Evolutionary conservation across 2,888 invertebrate species (phyloP), one percentile per base, ranked within the genome.

Genomic region (Rhyacophila evoluta): DNA sequence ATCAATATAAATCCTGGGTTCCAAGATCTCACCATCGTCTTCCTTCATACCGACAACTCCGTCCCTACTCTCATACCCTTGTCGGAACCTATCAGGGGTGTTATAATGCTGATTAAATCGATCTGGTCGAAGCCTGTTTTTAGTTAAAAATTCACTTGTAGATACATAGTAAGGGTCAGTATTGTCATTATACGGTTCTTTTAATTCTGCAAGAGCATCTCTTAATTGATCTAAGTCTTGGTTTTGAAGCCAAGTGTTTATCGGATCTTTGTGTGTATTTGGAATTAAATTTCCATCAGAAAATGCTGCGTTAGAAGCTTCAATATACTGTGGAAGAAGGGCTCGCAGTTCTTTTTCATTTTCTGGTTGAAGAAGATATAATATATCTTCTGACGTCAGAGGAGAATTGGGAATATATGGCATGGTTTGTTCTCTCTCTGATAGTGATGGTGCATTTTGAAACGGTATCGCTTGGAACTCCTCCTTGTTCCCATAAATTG

Each of bases 1-100:
- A 78, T 91, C 91, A 72, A 88, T 87, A 83, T 92, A 92, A 83
- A 92, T 90, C 75, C 92, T 87, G 12, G 88, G 89, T 84, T 92
- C 92, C 5, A 90, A 88, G 55, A 90, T 81, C 85, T 84, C 76
- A 84, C 84, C 41, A 84, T 84, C 77, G 0, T 83, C 81, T 37
- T 86, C 85, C 12, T 84, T 83, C n/a, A 83, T 83, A 6, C 85
- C 82, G 3, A 84, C 41, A 36, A 83, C 69, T 82, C 85, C 84
- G 72, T 86, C 86, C n/a, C 83, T 80, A 38, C 84, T 84, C 77
- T 86, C 88, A 83, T 84, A 83, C 8, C 86, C 87, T 19, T 83
- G 82, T 10, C 87, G 84, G 82, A 85, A 86, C 74, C 84, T 80
- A 69, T 86, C 85, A 0, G 87, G 87, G 10, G 86, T 87, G 83